Evolutionary conservation across 1,140 invertebrate species (phyloP).

Genomic region (Tenebrio molitor): DNA sequence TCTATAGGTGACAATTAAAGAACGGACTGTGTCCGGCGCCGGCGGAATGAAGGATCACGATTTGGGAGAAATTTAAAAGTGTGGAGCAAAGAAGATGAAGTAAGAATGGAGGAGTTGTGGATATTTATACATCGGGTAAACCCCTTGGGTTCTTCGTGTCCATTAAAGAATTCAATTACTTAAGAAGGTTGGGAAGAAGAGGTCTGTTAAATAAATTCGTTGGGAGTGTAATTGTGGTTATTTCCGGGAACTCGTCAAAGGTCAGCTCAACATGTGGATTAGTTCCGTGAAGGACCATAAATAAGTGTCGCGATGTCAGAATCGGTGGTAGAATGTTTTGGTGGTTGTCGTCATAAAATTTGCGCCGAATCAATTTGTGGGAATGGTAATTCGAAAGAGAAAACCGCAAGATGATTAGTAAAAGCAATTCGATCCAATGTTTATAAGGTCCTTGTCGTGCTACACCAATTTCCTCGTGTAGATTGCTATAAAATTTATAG

Average conservation of each 20-base stretch:
- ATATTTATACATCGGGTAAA: too few relatives aligned
- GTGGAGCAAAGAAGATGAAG: too few relatives aligned
- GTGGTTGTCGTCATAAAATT: conserved; percentile 31
- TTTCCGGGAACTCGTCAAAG: conserved; percentile 8
- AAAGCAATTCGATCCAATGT: conserved; percentile 56
- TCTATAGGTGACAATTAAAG: too few relatives aligned
- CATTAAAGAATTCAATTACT: conserved; percentile 33
- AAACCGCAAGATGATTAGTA: conserved; percentile 53
- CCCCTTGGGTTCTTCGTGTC: not conserved
- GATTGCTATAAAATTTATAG: conserved; percentile 63
- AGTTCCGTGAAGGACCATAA: too few relatives aligned
- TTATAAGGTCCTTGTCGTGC: conserved; percentile 59
- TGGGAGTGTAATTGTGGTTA: conserved; percentile 24
- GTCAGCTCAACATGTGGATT: conserved; percentile 9
- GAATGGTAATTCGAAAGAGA: conserved; percentile 36
- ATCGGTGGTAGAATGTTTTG: too few relatives aligned
- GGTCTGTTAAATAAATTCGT: conserved; percentile 21
- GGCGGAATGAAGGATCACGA: too few relatives aligned
- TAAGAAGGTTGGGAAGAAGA: conserved; percentile 21
- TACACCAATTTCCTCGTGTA: conserved; percentile 60
- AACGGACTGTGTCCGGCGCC: too few relatives aligned
- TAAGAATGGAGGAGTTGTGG: too few relatives aligned
- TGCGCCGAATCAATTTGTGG: conserved; percentile 19
- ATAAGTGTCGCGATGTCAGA: too few relatives aligned
- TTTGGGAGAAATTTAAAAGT: too few relatives aligned